These are phyloP conservation scores for Brachypalpus laphriformis DNA, from an alignment of 2,888 invertebrate genomes.

Conservation along the genomic window DNA sequence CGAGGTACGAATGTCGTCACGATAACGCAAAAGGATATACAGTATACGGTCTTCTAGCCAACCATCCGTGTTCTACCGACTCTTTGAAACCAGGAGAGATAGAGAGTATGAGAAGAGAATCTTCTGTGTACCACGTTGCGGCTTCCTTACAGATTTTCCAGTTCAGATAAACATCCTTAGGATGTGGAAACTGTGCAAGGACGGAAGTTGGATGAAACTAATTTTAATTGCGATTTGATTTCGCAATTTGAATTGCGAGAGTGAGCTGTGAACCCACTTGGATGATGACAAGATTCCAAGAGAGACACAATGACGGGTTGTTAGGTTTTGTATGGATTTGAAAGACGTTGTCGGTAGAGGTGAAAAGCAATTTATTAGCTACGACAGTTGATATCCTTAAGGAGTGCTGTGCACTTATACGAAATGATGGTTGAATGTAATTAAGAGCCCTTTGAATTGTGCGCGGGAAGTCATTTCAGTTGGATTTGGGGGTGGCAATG, in stretches of 20 bases:
- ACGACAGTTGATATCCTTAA: background rate
- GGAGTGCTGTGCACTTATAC: background rate
- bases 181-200: background rate
- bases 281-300: background rate
- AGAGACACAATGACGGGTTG: background rate
- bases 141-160: background rate
- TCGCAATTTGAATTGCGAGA: constrained; percentile 24
- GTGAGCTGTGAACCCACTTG: background rate
- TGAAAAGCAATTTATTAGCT: background rate
- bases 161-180: background rate
- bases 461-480: background rate
- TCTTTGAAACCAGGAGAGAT: background rate
- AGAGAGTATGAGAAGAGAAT: background rate
- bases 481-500: no score
- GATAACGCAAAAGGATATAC: constrained; percentile 17
- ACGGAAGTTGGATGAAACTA: constrained; percentile 36
- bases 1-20: constrained; percentile 6
- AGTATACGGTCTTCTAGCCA: background rate
- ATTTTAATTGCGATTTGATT: constrained; percentile 59
- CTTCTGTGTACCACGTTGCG: background rate
- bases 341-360: background rate
- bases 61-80: background rate
- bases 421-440: background rate
- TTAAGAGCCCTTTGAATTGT: background rate
- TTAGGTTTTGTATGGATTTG: background rate